Conservation (phyloP, 1,140 invertebrate genomes). For the Neodiprion fabricii region DNA sequence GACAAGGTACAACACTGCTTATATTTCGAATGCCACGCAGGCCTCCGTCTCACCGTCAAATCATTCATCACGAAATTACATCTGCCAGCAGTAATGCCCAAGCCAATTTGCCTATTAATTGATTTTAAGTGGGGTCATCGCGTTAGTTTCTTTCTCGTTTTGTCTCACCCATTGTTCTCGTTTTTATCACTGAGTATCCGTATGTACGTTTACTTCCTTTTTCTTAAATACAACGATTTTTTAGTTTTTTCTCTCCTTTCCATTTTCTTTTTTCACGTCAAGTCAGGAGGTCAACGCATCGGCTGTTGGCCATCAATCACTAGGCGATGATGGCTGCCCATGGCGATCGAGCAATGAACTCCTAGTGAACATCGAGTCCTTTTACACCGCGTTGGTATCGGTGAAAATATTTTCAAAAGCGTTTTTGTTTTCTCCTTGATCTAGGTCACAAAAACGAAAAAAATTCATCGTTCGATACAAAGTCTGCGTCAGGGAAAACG, state of each 20-base stretch:
- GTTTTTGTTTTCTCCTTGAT: no score
- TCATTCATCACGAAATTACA: slow-evolving; percentile 17
- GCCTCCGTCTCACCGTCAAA: not conserved
- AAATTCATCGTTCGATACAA: no score
- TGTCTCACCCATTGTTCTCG: no score
- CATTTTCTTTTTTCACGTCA: not conserved
- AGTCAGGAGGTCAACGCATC: slow-evolving; percentile 10
- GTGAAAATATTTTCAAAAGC: slow-evolving; percentile 11
- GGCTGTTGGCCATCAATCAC: slow-evolving; percentile 11
- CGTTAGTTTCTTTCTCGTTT: no score
- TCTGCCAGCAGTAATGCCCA: slow-evolving; percentile 35
- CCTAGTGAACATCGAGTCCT: not conserved
- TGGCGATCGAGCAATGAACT: slow-evolving; percentile 9
- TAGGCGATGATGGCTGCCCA: slow-evolving; percentile 17
- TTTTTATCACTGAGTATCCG: no score
- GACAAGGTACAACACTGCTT: slow-evolving; percentile 32
- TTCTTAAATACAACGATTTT: not conserved
- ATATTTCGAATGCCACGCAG: slow-evolving; percentile 26
- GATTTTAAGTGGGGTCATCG: slow-evolving; percentile 29
- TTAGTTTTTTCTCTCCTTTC: not conserved
- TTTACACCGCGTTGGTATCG: not conserved
- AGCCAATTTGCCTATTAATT: slow-evolving; percentile 43
- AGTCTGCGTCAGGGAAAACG: no score
- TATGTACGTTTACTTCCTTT: not conserved
- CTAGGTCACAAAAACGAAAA: no score